Conservation (phyloP, 1,140 invertebrate species). For the Idris sp. region DNA sequence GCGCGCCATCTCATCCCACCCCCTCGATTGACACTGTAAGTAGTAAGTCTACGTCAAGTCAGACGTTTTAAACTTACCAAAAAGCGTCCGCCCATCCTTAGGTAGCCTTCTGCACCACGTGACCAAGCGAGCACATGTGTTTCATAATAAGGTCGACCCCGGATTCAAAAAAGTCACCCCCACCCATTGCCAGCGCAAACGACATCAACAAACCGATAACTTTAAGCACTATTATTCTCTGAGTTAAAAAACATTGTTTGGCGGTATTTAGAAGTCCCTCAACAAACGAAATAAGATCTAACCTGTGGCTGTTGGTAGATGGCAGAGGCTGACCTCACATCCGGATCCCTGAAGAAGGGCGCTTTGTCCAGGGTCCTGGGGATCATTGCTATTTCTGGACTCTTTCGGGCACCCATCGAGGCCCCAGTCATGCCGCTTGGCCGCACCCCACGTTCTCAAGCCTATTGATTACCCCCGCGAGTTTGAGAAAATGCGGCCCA, state of each 20-base stretch:
- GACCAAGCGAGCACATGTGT: conserved; percentile 46
- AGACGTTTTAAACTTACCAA: conserved; percentile 7
- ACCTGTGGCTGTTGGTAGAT: conserved; percentile 65
- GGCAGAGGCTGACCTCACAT: conserved; percentile 48
- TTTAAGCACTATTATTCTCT: background rate
- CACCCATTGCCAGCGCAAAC: background rate
- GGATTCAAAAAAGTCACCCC: background rate
- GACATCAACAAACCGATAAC: background rate
- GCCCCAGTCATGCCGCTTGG: conserved; percentile 70
- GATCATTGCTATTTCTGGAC: conserved; percentile 72
- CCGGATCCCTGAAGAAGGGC: conserved; percentile 52
- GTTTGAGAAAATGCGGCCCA: no score
- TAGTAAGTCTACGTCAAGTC: conserved; percentile 23
- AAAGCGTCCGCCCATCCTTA: conserved; percentile 10
- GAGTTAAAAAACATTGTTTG: no score
- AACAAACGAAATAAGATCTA: conserved; percentile 22
- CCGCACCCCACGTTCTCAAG: conserved; percentile 67
- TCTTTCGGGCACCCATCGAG: conserved; percentile 63
- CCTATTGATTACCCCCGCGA: conserved; percentile 66
- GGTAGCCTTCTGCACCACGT: conserved; percentile 32
- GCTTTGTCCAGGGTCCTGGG: conserved; percentile 67
- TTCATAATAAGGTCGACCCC: conserved; percentile 37
- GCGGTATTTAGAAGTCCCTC: no score
- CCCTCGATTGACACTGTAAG: conserved; percentile 13
- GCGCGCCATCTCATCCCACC: conserved; percentile 27